Percentiles rank a stretch among this genome's conserved stretches.
Conservation (phyloP, 2,113 vertebrate genomes). For the Pluvialis apricaria region DNA sequence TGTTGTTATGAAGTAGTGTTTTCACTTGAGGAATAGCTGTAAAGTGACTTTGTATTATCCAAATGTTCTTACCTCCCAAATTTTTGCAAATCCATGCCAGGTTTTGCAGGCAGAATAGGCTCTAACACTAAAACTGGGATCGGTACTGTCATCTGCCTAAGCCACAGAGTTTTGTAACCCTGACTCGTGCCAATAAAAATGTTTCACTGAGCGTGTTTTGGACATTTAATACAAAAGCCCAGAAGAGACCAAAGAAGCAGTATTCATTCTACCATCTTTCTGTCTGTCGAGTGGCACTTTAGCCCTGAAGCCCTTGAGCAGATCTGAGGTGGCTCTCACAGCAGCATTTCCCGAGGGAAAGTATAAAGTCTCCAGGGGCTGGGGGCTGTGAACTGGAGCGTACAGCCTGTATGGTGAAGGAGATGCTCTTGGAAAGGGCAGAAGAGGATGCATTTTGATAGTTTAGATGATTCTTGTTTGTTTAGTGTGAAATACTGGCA, state of each 20-base stretch:
- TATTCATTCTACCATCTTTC: background rate
- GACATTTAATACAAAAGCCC: background rate
- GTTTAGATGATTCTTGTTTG: background rate
- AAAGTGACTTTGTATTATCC: background rate
- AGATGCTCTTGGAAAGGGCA: background rate
- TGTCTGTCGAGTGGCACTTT: background rate
- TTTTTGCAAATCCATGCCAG: slow-evolving; percentile 32
- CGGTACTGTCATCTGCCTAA: slow-evolving; percentile 26
- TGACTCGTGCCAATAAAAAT: slow-evolving; percentile 36
- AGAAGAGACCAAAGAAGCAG: background rate
- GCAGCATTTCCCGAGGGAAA: background rate
- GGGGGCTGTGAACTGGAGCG: background rate
- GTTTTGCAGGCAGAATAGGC: slow-evolving; percentile 14
- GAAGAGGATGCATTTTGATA: background rate
- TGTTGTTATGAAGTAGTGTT: background rate
- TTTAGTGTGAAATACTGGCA: background rate
- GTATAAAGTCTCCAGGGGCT: background rate
- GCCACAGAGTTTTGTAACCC: slow-evolving; percentile 40
- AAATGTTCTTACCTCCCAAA: background rate
- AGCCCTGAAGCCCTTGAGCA: background rate
- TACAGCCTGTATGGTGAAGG: background rate
- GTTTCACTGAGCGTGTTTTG: slow-evolving; percentile 12
- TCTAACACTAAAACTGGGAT: background rate
- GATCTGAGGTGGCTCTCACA: background rate
- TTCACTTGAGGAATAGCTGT: background rate